phyloP scores from a whole-genome alignment of 2,888 invertebrate species.

The Baronia brevicornis region DNA sequence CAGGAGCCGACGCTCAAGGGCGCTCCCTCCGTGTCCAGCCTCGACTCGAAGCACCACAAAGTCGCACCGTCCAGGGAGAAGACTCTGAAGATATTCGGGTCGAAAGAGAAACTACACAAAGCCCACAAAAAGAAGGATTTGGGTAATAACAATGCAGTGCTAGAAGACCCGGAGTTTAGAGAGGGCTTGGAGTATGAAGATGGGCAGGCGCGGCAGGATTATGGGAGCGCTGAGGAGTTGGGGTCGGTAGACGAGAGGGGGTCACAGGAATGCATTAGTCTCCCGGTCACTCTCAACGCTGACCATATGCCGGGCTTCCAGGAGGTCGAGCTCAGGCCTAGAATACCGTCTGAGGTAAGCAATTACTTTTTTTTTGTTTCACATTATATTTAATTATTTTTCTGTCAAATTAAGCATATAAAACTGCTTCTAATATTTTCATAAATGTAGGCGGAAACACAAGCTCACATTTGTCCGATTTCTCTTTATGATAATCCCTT shows the following conservation, averaged over 20 bases:
- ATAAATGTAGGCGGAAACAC: too few species aligned
- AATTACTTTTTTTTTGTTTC: neutral
- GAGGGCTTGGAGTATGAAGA: conserved; percentile 57
- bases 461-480: too few species aligned
- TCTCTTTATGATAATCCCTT: too few species aligned
- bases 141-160: conserved; percentile 66
- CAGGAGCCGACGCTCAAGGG: conserved; percentile 73
- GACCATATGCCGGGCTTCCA: conserved; percentile 69
- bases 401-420: too few species aligned
- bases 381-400: neutral
- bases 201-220: conserved; percentile 48
- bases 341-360: conserved; percentile 64
- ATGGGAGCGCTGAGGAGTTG: conserved; percentile 65
- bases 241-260: conserved; percentile 57
- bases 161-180: conserved; percentile 64
- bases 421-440: too few species aligned
- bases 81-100: conserved; percentile 67
- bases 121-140: conserved; percentile 63
- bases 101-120: conserved; percentile 71
- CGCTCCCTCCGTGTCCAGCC: conserved; percentile 79
- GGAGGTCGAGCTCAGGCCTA: conserved; percentile 62
- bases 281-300: conserved; percentile 64
- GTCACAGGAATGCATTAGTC: conserved; percentile 66
- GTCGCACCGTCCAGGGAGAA: conserved; percentile 67
- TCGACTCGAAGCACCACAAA: conserved; percentile 77